Conservation (phyloP, 2,888 invertebrate species). For the Sycophila texana region DNA sequence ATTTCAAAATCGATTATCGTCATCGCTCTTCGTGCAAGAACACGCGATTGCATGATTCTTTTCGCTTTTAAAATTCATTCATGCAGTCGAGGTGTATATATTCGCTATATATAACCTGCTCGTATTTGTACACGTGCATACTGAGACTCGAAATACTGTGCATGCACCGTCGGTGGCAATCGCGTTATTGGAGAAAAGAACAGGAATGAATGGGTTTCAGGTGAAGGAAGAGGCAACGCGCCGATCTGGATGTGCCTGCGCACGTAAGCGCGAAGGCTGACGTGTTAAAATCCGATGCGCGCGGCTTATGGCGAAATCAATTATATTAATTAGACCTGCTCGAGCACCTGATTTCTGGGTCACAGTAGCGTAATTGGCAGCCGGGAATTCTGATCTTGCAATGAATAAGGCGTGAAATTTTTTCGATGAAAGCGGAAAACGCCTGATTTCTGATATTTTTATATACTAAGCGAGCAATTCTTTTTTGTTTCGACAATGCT, state of each 20-base stretch:
- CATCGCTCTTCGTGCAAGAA: constrained; percentile 1
- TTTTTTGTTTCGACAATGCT: too few species aligned
- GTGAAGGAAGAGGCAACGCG: not conserved
- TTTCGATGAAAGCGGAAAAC: constrained; percentile 24
- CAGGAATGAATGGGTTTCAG: constrained; percentile 14
- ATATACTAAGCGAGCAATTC: too few species aligned
- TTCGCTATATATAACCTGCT: too few species aligned
- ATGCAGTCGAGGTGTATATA: not conserved
- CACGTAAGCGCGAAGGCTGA: not conserved
- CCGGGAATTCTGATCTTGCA: constrained; percentile 5
- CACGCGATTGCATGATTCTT: constrained; percentile 16
- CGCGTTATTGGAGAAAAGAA: not conserved
- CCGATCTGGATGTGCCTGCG: not conserved
- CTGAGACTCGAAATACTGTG: too few species aligned
- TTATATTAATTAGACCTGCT: constrained; percentile 31
- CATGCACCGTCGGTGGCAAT: not conserved
- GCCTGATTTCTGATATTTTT: constrained; percentile 12
- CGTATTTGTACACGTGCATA: not conserved
- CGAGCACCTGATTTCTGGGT: not conserved
- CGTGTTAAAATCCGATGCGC: not conserved
- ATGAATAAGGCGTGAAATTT: not conserved
- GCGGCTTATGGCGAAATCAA: constrained; percentile 29
- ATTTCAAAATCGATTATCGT: not conserved
- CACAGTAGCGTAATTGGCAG: not conserved
- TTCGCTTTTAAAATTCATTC: constrained; percentile 34